Evolutionary conservation across 2,888 invertebrate genomes (phyloP).

Genomic region (Metacarcinus magister): DNA sequence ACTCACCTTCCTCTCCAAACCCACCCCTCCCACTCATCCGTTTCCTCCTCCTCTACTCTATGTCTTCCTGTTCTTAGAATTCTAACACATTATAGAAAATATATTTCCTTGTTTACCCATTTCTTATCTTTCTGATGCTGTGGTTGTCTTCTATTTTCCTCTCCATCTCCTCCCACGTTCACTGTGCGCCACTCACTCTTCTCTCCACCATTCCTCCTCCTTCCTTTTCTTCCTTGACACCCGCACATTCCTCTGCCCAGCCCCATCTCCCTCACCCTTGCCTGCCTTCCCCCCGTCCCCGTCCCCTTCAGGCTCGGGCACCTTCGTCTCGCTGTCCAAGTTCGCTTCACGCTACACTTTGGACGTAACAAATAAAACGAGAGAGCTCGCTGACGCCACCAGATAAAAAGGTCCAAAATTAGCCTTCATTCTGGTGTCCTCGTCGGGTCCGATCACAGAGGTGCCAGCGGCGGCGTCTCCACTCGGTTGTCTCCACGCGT

Average conservation of each 20-base stretch:
- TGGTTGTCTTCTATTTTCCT: slow-evolving; percentile 17
- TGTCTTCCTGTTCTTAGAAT: slow-evolving; percentile 6
- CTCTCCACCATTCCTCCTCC: background rate
- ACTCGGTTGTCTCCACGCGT: slow-evolving; percentile 5
- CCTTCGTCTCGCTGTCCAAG: slow-evolving; percentile 58
- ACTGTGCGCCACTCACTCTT: slow-evolving; percentile 26
- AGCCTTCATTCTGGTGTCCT: slow-evolving; percentile 75
- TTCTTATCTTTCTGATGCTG: slow-evolving; percentile 29
- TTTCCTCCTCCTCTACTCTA: slow-evolving; percentile 42
- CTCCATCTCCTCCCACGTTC: background rate
- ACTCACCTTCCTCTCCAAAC: background rate
- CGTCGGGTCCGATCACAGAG: slow-evolving; percentile 58
- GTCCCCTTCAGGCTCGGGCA: background rate
- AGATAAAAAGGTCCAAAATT: slow-evolving; percentile 75
- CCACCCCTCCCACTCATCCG: background rate
- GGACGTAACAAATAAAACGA: slow-evolving; percentile 74
- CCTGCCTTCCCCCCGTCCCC: background rate
- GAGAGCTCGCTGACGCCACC: slow-evolving; percentile 66
- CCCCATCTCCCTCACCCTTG: background rate
- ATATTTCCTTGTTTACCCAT: slow-evolving; percentile 50
- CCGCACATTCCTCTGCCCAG: background rate
- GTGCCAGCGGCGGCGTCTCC: slow-evolving; percentile 31
- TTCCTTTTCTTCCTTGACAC: background rate
- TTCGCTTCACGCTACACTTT: slow-evolving; percentile 74
- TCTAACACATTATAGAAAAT: slow-evolving; percentile 23